These are phyloP conservation scores for Camponotus fellah DNA, from an alignment of 2,888 invertebrate species.

Conservation along the genomic window DNA sequence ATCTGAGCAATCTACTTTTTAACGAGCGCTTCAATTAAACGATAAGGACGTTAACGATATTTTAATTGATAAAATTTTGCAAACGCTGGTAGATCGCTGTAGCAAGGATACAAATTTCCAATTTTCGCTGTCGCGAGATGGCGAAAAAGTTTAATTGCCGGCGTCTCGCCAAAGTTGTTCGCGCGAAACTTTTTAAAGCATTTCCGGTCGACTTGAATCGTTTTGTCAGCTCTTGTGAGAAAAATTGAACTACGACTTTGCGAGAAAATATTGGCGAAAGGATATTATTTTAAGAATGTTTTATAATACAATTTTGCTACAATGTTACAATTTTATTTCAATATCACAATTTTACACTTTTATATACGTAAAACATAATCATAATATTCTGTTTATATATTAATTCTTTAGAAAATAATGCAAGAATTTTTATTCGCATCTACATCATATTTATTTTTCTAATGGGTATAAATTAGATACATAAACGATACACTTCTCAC, in stretches of 20 bases:
- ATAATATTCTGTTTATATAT: background rate
- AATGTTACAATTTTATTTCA: background rate
- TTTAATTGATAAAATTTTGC: constrained; percentile 70
- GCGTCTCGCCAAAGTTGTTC: constrained; percentile 60
- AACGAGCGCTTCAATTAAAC: constrained; percentile 5
- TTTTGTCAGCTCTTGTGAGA: constrained; percentile 50
- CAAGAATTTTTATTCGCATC: background rate
- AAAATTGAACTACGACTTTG: constrained; percentile 8
- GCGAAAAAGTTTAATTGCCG: constrained; percentile 79
- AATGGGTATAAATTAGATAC: constrained; percentile 12
- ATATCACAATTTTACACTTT: background rate
- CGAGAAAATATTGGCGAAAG: background rate
- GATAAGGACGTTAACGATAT: constrained; percentile 56
- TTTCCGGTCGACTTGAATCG: constrained; percentile 73
- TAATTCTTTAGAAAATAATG: background rate
- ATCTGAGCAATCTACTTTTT: constrained; percentile 19
- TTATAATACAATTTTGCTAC: background rate
- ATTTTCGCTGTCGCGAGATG: constrained; percentile 69
- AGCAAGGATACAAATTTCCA: constrained; percentile 75
- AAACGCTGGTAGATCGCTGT: constrained; percentile 41
- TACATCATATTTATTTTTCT: background rate
- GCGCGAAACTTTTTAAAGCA: constrained; percentile 76
- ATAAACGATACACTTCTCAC: constrained; percentile 6
- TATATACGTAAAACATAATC: no score
- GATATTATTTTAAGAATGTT: background rate